These are phyloP conservation scores for Elymnias hypermnestra DNA, from an alignment of 1,140 invertebrate species.

Conservation along the genomic window DNA sequence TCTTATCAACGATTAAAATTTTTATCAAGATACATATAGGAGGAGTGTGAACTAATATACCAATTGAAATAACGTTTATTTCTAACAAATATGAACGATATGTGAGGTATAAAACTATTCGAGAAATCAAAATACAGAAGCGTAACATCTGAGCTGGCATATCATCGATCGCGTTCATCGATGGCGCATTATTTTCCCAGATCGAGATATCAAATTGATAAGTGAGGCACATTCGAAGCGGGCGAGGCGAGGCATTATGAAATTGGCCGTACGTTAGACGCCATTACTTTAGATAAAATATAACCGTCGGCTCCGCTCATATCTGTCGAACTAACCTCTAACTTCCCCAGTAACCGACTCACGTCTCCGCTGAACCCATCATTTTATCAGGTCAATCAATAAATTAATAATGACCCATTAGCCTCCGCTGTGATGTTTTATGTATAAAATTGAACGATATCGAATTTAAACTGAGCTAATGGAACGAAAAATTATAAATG, in stretches of 20 bases:
- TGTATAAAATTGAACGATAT: background rate
- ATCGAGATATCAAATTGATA: constrained; percentile 74
- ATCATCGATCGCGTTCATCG: constrained; percentile 43
- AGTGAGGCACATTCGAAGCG: constrained; percentile 66
- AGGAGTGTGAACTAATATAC: no score
- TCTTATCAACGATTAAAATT: no score
- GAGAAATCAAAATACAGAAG: background rate
- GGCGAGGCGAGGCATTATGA: constrained; percentile 69
- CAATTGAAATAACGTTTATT: no score
- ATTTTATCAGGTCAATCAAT: constrained; percentile 48
- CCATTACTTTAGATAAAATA: constrained; percentile 74
- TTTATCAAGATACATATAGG: no score
- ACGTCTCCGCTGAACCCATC: constrained; percentile 43
- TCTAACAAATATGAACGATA: no score
- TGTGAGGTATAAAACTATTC: constrained; percentile 2
- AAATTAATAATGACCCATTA: constrained; percentile 34
- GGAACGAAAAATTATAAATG: background rate
- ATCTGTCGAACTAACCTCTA: constrained; percentile 51
- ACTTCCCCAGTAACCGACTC: constrained; percentile 42
- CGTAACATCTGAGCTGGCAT: constrained; percentile 12
- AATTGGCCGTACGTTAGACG: constrained; percentile 74
- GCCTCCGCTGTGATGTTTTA: background rate
- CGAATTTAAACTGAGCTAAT: background rate
- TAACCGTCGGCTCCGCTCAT: constrained; percentile 61
- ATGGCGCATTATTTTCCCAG: constrained; percentile 61